Base-by-base conservation (phyloP, 1,140 invertebrate genomes). In the Eumaeus atala region DNA sequence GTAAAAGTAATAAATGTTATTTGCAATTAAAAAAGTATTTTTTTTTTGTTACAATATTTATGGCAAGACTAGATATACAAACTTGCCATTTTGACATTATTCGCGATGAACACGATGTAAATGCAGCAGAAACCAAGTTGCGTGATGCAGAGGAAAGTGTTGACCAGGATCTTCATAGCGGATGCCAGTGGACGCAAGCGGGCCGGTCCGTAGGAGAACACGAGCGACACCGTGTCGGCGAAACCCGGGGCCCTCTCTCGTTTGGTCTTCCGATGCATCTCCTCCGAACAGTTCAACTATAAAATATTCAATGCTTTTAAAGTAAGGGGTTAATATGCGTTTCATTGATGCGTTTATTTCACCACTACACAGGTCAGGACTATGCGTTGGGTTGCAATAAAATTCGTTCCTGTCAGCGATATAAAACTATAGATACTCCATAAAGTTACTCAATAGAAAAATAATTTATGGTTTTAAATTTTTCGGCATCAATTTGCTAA, bases 61-160 rank as follows among this genome's bases (percentile, higher is more conserved):
- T n/a, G n/a, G n/a, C n/a, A n/a, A n/a, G n/a, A n/a, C n/a, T n/a
- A n/a, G n/a, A n/a, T n/a, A n/a, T n/a, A n/a, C n/a, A n/a, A n/a
- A 48, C 48, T 51, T 16, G 92, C 91, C 87, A 91, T 88, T 74
- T 93, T 91, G 8, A 93, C 86, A 70, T 91, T 96, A 44, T 91
- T 90, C 3, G 94, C 91, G n/a, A 96, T 93, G 74, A 97, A 97
- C 1, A 96, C 92, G 33, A 95, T 92, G 85, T 97, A 97, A 0
- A 96, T 94, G 70, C 94, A 95, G 74, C 95, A 96, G 73, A 97
- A 96, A 35, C 95, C 95, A 54, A 96, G 89, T 77, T 97, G 95
- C 56, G 95, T 95, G 42, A 95, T 89, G 36, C 95, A 92, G 42
- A 97, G 88, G 72, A 95, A 94, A 9, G 91, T 54, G 78, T 95